Percentiles rank a stretch among this genome's conserved stretches.
Evolutionary conservation across 2,113 vertebrate genomes (phyloP).

Genomic region (Antechinus stuartii): DNA sequence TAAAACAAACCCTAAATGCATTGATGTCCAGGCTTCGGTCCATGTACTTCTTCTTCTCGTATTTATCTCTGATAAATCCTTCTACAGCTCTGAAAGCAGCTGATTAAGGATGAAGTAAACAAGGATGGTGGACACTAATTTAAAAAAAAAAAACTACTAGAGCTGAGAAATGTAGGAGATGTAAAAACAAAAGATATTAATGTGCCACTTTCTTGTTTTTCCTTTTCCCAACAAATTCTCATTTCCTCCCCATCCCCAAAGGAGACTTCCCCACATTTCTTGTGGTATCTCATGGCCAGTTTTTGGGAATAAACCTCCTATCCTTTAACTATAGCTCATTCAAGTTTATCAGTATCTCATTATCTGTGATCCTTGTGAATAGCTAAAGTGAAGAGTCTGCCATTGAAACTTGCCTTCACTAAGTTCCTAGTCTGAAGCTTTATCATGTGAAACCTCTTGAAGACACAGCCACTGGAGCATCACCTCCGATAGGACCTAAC

Average conservation of each 20-base stretch:
- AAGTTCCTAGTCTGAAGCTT: not conserved
- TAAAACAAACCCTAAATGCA: slow-evolving; percentile 89
- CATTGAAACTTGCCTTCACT: not conserved
- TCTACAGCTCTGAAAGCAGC: slow-evolving; percentile 90
- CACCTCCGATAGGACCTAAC: not conserved
- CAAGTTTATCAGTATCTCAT: not conserved
- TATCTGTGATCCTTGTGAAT: slow-evolving; percentile 33
- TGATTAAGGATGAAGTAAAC: slow-evolving; percentile 84
- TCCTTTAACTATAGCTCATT: slow-evolving; percentile 9
- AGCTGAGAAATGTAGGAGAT: not conserved
- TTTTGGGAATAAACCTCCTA: slow-evolving; percentile 31
- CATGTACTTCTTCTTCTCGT: slow-evolving; percentile 98
- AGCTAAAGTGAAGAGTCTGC: not conserved
- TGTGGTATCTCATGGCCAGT: not conserved
- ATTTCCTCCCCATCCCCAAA: not conserved
- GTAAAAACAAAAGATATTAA: slow-evolving; percentile 2
- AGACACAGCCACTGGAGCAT: not conserved
- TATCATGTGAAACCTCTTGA: not conserved
- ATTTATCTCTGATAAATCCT: slow-evolving; percentile 97
- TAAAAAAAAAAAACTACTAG: not conserved
- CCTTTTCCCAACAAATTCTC: slow-evolving; percentile 25
- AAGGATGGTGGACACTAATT: slow-evolving; percentile 11
- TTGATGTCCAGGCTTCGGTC: slow-evolving; percentile 95
- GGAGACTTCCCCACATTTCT: not conserved
- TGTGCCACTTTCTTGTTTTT: not conserved